Evolutionary conservation across 2,888 invertebrate species (phyloP).

Genomic region (Coenonympha glycerion): DNA sequence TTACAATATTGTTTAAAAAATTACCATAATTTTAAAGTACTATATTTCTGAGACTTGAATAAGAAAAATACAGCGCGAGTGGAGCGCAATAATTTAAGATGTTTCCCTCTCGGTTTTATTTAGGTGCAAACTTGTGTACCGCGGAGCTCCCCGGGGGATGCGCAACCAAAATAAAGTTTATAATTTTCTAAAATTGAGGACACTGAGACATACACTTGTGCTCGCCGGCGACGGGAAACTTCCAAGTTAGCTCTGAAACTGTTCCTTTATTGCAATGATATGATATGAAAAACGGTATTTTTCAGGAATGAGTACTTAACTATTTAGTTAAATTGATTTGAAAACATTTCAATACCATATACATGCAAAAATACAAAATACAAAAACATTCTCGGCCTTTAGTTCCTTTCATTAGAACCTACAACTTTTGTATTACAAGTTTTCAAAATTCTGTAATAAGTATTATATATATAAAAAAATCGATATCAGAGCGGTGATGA

Average conservation of each 20-base stretch:
- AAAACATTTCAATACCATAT: background rate
- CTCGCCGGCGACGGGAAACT: slow-evolving; percentile 7
- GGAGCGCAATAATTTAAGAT: slow-evolving; percentile 3
- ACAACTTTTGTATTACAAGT: no score
- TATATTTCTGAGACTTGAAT: background rate
- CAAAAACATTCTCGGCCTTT: no score
- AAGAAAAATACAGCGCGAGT: background rate
- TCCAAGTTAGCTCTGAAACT: background rate
- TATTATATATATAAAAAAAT: no score
- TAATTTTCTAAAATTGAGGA: slow-evolving; percentile 18
- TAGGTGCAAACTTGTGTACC: slow-evolving; percentile 12
- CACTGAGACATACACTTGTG: slow-evolving; percentile 5
- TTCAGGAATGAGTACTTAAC: background rate
- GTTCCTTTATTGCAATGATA: slow-evolving; percentile 1
- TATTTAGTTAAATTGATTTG: no score
- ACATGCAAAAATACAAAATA: no score
- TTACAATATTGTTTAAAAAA: no score
- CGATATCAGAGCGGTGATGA: no score
- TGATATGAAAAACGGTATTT: background rate
- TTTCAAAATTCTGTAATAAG: no score
- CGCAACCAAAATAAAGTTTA: slow-evolving; percentile 16
- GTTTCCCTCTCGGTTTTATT: slow-evolving; percentile 4
- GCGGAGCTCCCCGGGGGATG: slow-evolving; percentile 8
- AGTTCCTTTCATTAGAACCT: no score
- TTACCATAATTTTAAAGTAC: background rate